A percentile compares a stretch with the other conserved stretches of the same genome.
phyloP scores from a whole-genome alignment of 1,140 invertebrate species.

The Luehdorfia chinensis region DNA sequence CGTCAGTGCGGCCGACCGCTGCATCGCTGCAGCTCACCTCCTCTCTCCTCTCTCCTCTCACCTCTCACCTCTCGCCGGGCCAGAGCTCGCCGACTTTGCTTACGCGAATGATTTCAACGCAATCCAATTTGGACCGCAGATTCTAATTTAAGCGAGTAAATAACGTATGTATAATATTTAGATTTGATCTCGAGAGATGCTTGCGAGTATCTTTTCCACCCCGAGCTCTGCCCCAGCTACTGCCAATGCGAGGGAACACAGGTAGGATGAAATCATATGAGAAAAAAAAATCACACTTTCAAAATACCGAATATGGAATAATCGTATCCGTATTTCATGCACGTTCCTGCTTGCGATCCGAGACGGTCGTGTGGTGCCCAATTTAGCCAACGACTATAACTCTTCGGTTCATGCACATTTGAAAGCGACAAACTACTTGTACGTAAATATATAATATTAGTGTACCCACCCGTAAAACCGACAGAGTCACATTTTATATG shows the following conservation, averaged over 20 bases:
- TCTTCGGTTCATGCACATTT: slow-evolving; percentile 66
- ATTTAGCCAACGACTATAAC: slow-evolving; percentile 55
- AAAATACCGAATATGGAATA: slow-evolving; percentile 54
- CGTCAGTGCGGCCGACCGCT: slow-evolving; percentile 28
- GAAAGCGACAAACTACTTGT: slow-evolving; percentile 74
- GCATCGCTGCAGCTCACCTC: not conserved
- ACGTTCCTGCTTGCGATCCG: slow-evolving; percentile 44
- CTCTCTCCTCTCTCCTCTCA: no score
- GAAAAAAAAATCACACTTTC: slow-evolving; percentile 68
- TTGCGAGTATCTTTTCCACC: no score
- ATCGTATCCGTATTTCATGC: slow-evolving; percentile 47
- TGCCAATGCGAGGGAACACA: slow-evolving; percentile 28
- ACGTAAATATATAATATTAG: slow-evolving; percentile 74
- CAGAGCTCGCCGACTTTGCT: no score
- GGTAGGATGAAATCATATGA: slow-evolving; percentile 59
- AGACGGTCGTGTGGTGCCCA: slow-evolving; percentile 36
- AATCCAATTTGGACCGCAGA: no score
- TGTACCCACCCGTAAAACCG: slow-evolving; percentile 71
- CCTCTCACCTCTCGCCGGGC: not conserved
- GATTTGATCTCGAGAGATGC: no score
- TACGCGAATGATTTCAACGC: not conserved
- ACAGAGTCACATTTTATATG: slow-evolving; percentile 57
- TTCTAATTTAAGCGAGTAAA: no score
- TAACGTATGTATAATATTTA: no score
- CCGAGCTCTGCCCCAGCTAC: slow-evolving; percentile 8